These are phyloP conservation scores for Hiodon tergisus DNA, from an alignment of 2,113 vertebrate genomes.

Conservation along the genomic window DNA sequence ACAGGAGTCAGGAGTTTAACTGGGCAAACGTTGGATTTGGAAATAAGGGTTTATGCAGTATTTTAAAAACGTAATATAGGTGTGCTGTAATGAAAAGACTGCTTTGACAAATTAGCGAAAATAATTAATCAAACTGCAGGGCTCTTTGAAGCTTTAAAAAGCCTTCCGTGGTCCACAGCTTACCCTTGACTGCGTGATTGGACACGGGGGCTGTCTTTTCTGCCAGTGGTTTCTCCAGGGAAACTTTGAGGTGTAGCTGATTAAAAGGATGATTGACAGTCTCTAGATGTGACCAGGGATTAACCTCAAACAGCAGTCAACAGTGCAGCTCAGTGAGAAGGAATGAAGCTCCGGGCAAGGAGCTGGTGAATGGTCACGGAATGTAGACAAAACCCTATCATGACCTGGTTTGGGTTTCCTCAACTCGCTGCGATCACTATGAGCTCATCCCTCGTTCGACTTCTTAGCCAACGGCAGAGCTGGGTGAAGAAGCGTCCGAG, in stretches of 20 bases:
- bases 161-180: not conserved
- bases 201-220: not conserved
- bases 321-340: not conserved
- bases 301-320: not conserved
- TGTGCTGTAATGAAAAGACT: not conserved
- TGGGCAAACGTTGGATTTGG: no score
- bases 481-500: no score
- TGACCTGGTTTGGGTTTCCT: not conserved
- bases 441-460: constrained; percentile 18
- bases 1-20: not conserved
- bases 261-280: not conserved
- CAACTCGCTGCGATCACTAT: constrained; percentile 23
- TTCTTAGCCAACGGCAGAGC: no score
- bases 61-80: not conserved
- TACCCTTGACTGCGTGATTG: not conserved
- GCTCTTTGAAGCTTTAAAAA: not conserved
- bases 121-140: not conserved
- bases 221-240: not conserved
- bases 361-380: not conserved
- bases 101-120: not conserved
- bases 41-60: not conserved
- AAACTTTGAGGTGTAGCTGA: not conserved
- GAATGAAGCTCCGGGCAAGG: not conserved
- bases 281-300: not conserved
- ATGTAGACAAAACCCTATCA: no score